Percentiles rank a stretch among this genome's conserved stretches.
phyloP scores from a whole-genome alignment of 1,140 invertebrate species.

The Euura lappo region DNA sequence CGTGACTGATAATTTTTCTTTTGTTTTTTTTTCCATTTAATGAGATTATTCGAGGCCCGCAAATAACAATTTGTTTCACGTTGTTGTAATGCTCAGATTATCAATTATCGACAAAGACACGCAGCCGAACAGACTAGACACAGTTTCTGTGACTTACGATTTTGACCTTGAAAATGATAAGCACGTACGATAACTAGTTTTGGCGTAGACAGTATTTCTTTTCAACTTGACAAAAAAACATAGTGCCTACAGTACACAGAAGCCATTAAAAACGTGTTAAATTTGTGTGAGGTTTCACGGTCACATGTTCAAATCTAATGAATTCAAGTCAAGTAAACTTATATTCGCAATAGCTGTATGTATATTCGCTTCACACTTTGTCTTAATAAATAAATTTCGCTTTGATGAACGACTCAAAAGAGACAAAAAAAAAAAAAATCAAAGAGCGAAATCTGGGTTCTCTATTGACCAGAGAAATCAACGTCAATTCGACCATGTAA shows the following conservation, averaged over 20 bases:
- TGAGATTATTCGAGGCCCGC: too few species aligned
- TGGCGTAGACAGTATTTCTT: background rate
- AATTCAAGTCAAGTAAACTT: conserved; percentile 18
- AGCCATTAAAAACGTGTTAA: conserved; percentile 38
- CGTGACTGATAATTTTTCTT: too few species aligned
- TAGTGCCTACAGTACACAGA: conserved; percentile 28
- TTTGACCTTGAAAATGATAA: background rate
- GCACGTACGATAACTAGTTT: background rate
- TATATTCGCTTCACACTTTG: background rate
- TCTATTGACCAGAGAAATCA: too few species aligned
- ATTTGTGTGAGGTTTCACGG: conserved; percentile 40
- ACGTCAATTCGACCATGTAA: too few species aligned
- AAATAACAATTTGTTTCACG: too few species aligned
- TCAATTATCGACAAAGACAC: too few species aligned
- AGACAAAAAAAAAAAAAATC: background rate
- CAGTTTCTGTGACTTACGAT: background rate
- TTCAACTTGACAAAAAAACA: background rate
- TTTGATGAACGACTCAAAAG: background rate
- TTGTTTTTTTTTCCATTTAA: too few species aligned
- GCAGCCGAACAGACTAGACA: background rate
- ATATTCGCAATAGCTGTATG: background rate
- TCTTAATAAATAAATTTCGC: background rate
- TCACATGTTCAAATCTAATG: conserved; percentile 41
- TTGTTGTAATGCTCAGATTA: too few species aligned
- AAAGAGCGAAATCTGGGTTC: too few species aligned